Percentiles rank a stretch among this genome's conserved stretches.
These are phyloP conservation scores for Pachypeltis micranthus DNA, from an alignment of 1,140 invertebrate species.

Conservation along the genomic window DNA sequence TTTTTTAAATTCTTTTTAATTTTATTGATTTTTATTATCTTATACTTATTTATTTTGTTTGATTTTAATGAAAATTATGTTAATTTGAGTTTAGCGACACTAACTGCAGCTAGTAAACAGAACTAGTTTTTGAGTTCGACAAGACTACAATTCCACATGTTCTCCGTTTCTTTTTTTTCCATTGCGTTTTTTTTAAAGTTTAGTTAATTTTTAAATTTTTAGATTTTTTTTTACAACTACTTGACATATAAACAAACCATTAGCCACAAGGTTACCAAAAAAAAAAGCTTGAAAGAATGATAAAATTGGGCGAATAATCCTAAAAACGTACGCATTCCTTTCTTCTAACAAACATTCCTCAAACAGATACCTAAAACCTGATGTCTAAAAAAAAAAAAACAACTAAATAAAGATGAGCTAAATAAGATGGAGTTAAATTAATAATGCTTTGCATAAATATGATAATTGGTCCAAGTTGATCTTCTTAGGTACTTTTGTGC, in stretches of 20 bases:
- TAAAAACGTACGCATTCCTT: neutral
- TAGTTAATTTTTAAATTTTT: conserved; percentile 10
- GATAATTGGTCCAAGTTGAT: conserved; percentile 17
- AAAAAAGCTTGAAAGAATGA: neutral
- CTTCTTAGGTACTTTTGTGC: conserved; percentile 21
- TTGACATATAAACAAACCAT: conserved; percentile 8
- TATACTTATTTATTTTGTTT: neutral
- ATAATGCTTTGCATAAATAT: conserved; percentile 9
- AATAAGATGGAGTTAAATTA: neutral
- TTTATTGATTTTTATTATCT: neutral
- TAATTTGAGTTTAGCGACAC: neutral
- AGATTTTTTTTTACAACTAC: conserved; percentile 23
- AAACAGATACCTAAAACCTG: conserved; percentile 1
- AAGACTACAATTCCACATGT: neutral
- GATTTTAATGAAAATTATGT: neutral
- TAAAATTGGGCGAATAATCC: conserved; percentile 5
- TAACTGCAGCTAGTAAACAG: neutral
- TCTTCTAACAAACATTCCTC: neutral
- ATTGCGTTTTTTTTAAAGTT: neutral
- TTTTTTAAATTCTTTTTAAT: neutral
- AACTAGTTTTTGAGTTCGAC: neutral
- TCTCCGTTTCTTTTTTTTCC: neutral
- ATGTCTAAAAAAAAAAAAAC: conserved; percentile 9
- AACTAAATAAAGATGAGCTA: conserved; percentile 3
- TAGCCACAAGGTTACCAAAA: conserved; percentile 3